Percentiles rank a stretch among this genome's conserved stretches.
Conservation (phyloP, 1,140 invertebrate species). For the Eulimnadia texana region DNA sequence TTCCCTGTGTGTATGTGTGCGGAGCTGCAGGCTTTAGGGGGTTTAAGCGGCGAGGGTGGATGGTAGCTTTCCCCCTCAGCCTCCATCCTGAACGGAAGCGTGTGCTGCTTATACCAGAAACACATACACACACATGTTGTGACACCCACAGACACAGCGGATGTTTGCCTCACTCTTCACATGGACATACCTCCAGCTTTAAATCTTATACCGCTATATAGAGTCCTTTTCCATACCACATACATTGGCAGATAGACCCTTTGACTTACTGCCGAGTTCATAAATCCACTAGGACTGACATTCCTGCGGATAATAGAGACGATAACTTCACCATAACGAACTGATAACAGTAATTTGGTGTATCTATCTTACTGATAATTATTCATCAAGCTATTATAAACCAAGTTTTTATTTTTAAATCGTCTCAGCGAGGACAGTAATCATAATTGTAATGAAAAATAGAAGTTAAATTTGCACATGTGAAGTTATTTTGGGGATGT, state of each 20-base stretch:
- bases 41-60: no score
- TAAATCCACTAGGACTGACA: no score
- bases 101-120: not conserved
- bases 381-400: no score
- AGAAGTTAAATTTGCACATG: not conserved
- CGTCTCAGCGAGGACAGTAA: not conserved
- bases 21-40: no score
- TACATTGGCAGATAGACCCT: no score
- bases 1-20: no score
- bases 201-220: not conserved
- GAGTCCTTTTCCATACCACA: not conserved
- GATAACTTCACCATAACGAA: no score
- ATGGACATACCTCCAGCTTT: not conserved
- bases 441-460: not conserved
- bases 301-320: no score
- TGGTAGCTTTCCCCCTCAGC: no score
- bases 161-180: not conserved
- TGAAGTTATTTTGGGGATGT: not conserved
- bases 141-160: not conserved
- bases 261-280: not conserved
- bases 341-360: no score
- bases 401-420: not conserved
- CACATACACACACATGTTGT: constrained; percentile 4
- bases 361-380: no score
- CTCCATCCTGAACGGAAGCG: constrained; percentile 3